Evolutionary conservation across 2,888 invertebrate genomes (phyloP), one percentile per base, ranked within the genome.

Genomic region (Diadromus collaris): DNA sequence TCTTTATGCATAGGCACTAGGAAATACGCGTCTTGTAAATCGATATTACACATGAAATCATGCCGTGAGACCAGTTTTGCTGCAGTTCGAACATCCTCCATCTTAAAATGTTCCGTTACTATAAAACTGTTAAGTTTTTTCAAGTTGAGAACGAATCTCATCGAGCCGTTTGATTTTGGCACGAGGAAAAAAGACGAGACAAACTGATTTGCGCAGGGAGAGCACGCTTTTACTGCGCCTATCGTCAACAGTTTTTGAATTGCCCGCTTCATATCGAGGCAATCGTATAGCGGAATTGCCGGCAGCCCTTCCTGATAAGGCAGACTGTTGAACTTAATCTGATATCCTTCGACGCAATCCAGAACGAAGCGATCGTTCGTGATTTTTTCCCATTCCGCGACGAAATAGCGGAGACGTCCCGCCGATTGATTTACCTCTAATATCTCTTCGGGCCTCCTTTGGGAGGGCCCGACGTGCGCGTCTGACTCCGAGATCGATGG

Each of bases 71-170:
- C 63, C 29, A 82, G 56, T 51, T 71, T 74, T 16, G 61, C 56
- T 5, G 76, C 81, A 2, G 82, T 80, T 77, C 77, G 78, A 38
- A 74, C 19, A 34, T 82, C 79, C 56, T 81, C 82, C 51, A 81
- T 58, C 61, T 83, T 81, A 56, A 84, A 82, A 73, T 84, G 81
- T 2, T 80, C 46, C 19, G 72, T 68, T 27, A 9, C 21, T 58
- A 82, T 44, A n/a, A n/a, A n/a, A n/a, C n/a, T n/a, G n/a, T n/a
- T n/a, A n/a, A n/a, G n/a, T n/a, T n/a, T n/a, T n/a, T n/a, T n/a
- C n/a, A n/a, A n/a, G n/a, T n/a, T n/a, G n/a, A 82, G 38, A 5
- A 82, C 68, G 32, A 81, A 80, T 63, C 81, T 70, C 44, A 56
- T 48, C 27, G 71, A 71, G 19, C 76, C 81, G 64, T 79, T 56